Conservation (phyloP, 1,140 invertebrate genomes). For the Saxidomus purpurata region DNA sequence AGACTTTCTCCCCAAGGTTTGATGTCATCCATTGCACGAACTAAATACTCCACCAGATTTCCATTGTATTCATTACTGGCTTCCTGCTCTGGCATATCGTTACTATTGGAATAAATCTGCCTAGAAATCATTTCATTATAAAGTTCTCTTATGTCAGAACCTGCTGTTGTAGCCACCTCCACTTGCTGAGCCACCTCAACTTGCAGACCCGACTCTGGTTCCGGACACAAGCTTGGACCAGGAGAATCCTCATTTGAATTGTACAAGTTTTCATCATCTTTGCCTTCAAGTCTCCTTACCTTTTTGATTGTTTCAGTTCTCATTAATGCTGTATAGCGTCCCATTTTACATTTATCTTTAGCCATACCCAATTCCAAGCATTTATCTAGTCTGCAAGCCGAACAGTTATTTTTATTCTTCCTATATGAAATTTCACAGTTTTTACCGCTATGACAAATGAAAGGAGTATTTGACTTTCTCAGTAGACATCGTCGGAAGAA, state of each 20-base stretch:
- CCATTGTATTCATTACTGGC: conserved; percentile 3
- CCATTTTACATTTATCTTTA: conserved; percentile 48
- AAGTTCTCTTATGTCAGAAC: not conserved
- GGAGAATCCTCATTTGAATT: not conserved
- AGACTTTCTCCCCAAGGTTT: conserved; percentile 41
- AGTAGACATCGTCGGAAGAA: conserved; percentile 82
- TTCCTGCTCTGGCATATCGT: not conserved
- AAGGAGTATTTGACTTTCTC: conserved; percentile 68
- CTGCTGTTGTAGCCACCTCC: not conserved
- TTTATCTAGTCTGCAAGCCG: conserved; percentile 79
- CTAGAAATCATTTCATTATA: not conserved
- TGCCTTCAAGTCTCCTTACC: conserved; percentile 54
- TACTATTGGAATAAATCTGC: not conserved
- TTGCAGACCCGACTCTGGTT: not conserved
- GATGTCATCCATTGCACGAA: conserved; percentile 35
- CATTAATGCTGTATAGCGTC: conserved; percentile 31
- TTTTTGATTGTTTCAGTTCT: conserved; percentile 63
- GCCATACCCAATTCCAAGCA: conserved; percentile 57
- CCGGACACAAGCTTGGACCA: not conserved
- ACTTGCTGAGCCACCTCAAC: not conserved
- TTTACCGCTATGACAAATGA: conserved; percentile 74
- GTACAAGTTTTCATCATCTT: conserved; percentile 5
- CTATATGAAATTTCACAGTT: conserved; percentile 76
- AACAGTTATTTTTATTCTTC: conserved; percentile 77
- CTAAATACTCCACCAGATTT: not conserved